phyloP scores from a whole-genome alignment of 2,888 invertebrate species.

The Erebia aethiops region DNA sequence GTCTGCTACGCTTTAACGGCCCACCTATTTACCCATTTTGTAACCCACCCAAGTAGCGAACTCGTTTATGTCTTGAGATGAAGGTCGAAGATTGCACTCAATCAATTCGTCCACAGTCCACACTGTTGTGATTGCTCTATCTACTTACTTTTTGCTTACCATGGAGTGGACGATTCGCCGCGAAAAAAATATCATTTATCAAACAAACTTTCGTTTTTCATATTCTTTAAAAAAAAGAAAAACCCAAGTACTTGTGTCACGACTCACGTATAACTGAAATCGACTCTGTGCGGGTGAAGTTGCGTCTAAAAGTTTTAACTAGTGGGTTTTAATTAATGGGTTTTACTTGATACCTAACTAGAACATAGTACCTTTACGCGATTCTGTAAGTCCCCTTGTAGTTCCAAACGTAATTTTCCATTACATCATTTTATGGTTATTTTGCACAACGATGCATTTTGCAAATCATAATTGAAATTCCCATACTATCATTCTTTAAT shows the following conservation, averaged over 20 bases:
- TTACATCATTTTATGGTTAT: background rate
- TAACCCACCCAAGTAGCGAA: too few relatives aligned
- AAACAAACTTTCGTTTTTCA: background rate
- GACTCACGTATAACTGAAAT: background rate
- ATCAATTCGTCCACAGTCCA: too few relatives aligned
- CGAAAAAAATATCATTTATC: background rate
- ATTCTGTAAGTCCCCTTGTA: background rate
- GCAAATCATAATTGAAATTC: background rate
- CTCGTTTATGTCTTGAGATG: too few relatives aligned
- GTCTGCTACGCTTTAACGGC: too few relatives aligned
- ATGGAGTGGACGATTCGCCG: too few relatives aligned
- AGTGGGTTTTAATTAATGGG: background rate
- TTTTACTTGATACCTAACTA: background rate
- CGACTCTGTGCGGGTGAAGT: background rate
- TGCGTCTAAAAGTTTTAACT: background rate
- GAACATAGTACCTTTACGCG: background rate
- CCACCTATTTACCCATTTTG: too few relatives aligned
- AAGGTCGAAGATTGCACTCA: too few relatives aligned
- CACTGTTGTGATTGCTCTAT: too few relatives aligned
- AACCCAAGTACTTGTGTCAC: background rate
- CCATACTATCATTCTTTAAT: conserved; percentile 1
- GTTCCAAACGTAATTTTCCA: conserved; percentile 5
- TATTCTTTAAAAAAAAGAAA: background rate
- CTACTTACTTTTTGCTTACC: too few relatives aligned
- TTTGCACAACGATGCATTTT: too few relatives aligned